Evolutionary conservation across 2,797 vertebrate genomes (phyloP), one percentile per base, ranked within the genome.

Genomic region (Kryptopterus vitreolus): DNA sequence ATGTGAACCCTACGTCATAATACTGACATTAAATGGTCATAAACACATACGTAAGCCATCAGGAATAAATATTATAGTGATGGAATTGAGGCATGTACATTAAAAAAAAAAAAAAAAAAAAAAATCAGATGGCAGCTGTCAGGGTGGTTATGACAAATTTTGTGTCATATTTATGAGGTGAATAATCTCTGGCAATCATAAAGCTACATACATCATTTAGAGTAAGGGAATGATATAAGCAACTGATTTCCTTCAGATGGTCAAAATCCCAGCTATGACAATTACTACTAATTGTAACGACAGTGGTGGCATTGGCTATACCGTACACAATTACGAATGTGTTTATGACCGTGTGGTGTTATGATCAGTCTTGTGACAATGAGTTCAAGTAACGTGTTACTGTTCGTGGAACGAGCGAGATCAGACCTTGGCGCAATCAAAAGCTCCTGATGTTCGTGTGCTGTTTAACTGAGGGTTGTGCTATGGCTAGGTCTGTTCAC

Each of bases 401-500:
- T 13, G 52, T 63, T 59, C 58, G 53, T 35, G 69, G 59, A 80
- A 57, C 15, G 53, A 58, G 33, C n/a, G 10, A 43, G 38, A 43
- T 43, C 38, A 43, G 38, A 43, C 38, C 6, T 43, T n/a, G n/a
- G n/a, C n/a, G n/a, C n/a, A n/a, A n/a, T n/a, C n/a, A n/a, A n/a
- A n/a, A n/a, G n/a, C n/a, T n/a, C 50, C 78, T 80, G 61, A 71
- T 66, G 38, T 61, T 61, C 8, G 38, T 62, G 52, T 55, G 69
- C 70, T 73, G 70, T 73, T 73, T 73, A 48, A 63, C 58, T 76
- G 59, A 33, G 57, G 65, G 55, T 70, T 80, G 46, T 55, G 31
- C 76, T 50, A 15, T 22, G 43, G 76, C 59, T 72, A 24, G 69
- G 12, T 65, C 78, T 63, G 70, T 38, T 81, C 74, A 62, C 53